phyloP scores from a whole-genome alignment of 2,113 vertebrate genomes.

The Puma concolor region DNA sequence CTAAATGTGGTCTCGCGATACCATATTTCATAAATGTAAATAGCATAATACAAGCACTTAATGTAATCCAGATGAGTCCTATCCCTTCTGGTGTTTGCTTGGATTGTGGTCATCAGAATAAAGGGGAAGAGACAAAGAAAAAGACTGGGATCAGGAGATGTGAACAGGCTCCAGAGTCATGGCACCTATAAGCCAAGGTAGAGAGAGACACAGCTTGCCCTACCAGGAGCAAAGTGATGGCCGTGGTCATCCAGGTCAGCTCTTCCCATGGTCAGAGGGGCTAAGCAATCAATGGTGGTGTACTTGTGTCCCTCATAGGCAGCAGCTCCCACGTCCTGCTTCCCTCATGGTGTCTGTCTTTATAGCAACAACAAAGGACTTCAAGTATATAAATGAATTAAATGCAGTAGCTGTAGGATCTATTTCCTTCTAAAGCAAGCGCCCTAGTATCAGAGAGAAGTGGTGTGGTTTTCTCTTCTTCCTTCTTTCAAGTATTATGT shows the following conservation, averaged over 20 bases:
- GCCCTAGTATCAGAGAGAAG: neutral
- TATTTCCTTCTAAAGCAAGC: neutral
- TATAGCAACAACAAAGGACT: neutral
- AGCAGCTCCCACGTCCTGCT: neutral
- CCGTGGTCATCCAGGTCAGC: neutral
- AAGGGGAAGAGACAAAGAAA: neutral
- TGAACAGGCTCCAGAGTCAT: neutral
- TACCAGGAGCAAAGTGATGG: neutral
- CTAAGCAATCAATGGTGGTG: neutral
- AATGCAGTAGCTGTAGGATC: neutral
- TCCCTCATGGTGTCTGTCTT: neutral
- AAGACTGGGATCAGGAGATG: neutral
- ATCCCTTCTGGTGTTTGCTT: conserved; percentile 16
- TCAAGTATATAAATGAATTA: neutral
- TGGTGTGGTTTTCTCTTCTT: neutral
- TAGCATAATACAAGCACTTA: conserved; percentile 48
- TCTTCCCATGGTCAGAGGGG: accelerated
- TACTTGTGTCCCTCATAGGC: neutral
- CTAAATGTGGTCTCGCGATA: conserved; percentile 30
- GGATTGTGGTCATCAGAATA: neutral
- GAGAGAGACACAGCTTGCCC: neutral
- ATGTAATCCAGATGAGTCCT: conserved; percentile 33
- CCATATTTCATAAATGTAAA: conserved; percentile 55
- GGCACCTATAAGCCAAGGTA: neutral
- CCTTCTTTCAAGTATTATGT: neutral